These are phyloP conservation scores for Solea senegalensis DNA, from an alignment of 2,113 vertebrate species.

Conservation along the genomic window DNA sequence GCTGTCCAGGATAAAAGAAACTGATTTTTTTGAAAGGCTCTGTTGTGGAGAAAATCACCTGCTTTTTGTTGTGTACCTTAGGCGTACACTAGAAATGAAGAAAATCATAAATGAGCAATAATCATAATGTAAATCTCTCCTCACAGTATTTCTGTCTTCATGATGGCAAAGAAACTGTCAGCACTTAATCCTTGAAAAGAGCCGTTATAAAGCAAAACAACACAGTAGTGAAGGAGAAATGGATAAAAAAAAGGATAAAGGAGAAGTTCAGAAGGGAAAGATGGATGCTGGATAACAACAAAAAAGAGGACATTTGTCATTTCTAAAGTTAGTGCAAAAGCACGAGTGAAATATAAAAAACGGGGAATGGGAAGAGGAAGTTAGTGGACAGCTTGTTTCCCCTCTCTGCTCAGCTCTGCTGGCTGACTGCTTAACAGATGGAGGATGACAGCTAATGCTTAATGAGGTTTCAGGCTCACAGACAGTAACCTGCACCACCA, in stretches of 20 bases:
- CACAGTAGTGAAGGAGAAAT: background rate
- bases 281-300: background rate
- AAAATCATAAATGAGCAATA: conserved; percentile 52
- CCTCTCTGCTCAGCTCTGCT: conserved; percentile 49
- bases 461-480: conserved; percentile 78
- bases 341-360: conserved; percentile 13
- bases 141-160: conserved; percentile 48
- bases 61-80: conserved; percentile 37
- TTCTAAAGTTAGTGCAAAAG: conserved; percentile 17
- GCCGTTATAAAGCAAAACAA: conserved; percentile 19
- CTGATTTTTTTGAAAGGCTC: conserved; percentile 57
- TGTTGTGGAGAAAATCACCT: conserved; percentile 35
- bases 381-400: conserved; percentile 53
- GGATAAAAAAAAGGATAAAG: background rate
- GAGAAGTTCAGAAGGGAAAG: background rate
- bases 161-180: conserved; percentile 23
- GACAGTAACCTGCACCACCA: conserved; percentile 74
- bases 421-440: conserved; percentile 80
- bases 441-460: conserved; percentile 78
- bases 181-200: conserved; percentile 14
- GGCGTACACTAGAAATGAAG: conserved; percentile 25
- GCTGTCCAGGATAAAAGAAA: conserved; percentile 64
- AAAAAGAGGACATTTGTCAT: conserved; percentile 7
- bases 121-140: conserved; percentile 67
- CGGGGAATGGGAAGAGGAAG: conserved; percentile 28